Percentiles rank a stretch among this genome's conserved stretches.
These are phyloP conservation scores for Falco biarmicus DNA, from an alignment of 2,797 vertebrate genomes.

Conservation along the genomic window DNA sequence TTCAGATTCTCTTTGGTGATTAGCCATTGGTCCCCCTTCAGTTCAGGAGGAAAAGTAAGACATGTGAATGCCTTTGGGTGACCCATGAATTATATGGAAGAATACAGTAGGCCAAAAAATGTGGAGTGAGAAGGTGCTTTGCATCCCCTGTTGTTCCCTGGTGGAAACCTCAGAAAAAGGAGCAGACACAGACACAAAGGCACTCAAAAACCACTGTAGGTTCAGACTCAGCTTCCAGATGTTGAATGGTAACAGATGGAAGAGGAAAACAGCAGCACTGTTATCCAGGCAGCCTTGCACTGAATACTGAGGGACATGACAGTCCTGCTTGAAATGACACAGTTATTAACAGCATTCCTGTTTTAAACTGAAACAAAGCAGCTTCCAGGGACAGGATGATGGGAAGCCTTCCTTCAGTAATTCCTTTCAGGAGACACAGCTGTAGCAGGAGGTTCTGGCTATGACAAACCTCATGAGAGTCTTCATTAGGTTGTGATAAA, in stretches of 20 bases:
- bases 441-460: background rate
- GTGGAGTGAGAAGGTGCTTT: background rate
- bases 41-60: background rate
- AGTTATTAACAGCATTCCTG: background rate
- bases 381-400: background rate
- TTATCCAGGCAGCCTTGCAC: background rate
- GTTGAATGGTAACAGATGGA: background rate
- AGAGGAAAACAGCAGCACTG: background rate
- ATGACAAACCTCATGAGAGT: accelerated
- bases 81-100: background rate
- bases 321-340: background rate
- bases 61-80: background rate
- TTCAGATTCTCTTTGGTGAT: background rate
- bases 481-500: background rate
- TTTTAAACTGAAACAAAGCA: background rate
- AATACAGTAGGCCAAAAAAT: background rate
- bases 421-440: background rate
- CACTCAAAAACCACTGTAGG: background rate
- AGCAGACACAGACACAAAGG: background rate
- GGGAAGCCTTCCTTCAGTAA: background rate
- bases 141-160: accelerated
- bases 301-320: background rate
- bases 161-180: background rate
- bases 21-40: background rate
- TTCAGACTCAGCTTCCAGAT: background rate